These are phyloP conservation scores for Anthoscopus minutus DNA, from an alignment of 2,113 vertebrate species.

Conservation along the genomic window DNA sequence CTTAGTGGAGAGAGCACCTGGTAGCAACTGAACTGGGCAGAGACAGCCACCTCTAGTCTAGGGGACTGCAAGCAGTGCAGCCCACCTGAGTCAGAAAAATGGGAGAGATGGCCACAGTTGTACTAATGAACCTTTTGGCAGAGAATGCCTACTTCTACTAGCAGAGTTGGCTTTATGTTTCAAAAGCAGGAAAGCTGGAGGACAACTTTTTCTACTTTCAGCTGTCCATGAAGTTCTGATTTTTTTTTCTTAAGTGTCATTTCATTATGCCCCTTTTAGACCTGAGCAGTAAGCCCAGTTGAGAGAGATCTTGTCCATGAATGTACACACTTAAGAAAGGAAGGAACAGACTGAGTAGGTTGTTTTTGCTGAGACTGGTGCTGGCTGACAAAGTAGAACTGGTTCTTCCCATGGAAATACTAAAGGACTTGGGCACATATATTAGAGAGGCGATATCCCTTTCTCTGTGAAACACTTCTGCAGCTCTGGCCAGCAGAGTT, in stretches of 20 bases:
- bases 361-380: not conserved
- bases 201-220: not conserved
- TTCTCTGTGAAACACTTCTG: not conserved
- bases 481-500: not conserved
- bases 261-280: not conserved
- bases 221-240: not conserved
- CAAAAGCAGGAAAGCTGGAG: not conserved
- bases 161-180: not conserved
- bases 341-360: accelerated
- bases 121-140: not conserved
- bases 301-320: not conserved
- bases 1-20: not conserved
- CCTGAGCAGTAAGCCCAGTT: not conserved
- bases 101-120: not conserved
- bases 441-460: not conserved
- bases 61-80: not conserved
- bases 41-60: not conserved
- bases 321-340: not conserved
- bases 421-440: not conserved
- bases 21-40: not conserved
- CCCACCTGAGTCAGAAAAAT: not conserved
- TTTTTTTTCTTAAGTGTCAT: not conserved
- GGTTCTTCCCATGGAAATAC: not conserved
- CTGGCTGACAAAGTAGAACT: not conserved
- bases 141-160: not conserved